Percentiles rank a stretch among this genome's conserved stretches.
phyloP scores from a whole-genome alignment of 1,140 invertebrate genomes.

The Aphis gossypii region DNA sequence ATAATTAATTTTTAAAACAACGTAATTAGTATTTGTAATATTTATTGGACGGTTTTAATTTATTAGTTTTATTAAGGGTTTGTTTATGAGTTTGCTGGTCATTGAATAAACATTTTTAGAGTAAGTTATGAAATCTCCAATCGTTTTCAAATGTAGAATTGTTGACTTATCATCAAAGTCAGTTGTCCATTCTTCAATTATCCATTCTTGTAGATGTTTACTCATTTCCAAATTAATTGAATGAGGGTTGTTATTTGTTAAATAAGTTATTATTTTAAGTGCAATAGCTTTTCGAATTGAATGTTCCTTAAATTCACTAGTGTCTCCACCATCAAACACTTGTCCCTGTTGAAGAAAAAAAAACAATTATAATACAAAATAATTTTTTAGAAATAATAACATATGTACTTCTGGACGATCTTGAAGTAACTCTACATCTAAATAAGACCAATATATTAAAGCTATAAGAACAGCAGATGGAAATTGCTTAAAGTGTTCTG shows the following conservation, averaged over 20 bases:
- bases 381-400: background rate
- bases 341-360: background rate
- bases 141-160: background rate
- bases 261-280: background rate
- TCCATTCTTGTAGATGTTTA: background rate
- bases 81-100: background rate
- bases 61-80: background rate
- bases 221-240: background rate
- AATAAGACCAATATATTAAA: conserved; percentile 45
- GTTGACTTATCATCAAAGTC: background rate
- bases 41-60: background rate
- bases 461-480: conserved; percentile 24
- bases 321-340: conserved; percentile 35
- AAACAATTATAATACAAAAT: background rate
- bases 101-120: conserved; percentile 3
- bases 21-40: background rate
- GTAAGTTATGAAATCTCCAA: conserved; percentile 5
- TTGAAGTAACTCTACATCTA: conserved; percentile 13
- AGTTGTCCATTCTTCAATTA: conserved; percentile 23
- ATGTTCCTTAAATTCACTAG: conserved; percentile 46
- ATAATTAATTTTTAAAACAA: background rate
- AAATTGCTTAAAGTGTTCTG: conserved; percentile 2
- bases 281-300: background rate
- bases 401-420: conserved; percentile 4
- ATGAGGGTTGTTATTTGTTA: background rate